These are phyloP conservation scores for Orcinus orca DNA, from an alignment of 2,113 vertebrate genomes.

Conservation along the genomic window DNA sequence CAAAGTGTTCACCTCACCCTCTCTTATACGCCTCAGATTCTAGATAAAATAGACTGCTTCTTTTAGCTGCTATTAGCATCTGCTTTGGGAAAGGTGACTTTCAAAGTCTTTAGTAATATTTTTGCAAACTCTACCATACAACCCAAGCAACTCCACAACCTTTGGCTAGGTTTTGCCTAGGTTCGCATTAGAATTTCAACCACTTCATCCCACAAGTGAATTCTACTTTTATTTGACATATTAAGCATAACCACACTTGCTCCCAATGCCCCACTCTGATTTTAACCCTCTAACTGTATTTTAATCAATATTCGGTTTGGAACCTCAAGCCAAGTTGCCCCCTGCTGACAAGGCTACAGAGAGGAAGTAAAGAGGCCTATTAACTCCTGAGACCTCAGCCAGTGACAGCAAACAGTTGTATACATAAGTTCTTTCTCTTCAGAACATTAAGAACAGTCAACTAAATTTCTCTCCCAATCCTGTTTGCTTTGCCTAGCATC, in stretches of 20 bases:
- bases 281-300: neutral
- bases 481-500: neutral
- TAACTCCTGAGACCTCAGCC: neutral
- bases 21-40: neutral
- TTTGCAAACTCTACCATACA: neutral
- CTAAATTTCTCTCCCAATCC: neutral
- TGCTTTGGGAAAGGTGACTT: neutral
- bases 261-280: neutral
- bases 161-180: neutral
- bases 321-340: neutral
- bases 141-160: neutral
- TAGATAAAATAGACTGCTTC: neutral
- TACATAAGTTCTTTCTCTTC: neutral
- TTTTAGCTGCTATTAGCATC: neutral
- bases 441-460: neutral
- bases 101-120: neutral
- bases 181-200: neutral
- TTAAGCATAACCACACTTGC: neutral
- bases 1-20: neutral
- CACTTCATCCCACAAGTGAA: neutral
- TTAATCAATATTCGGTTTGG: neutral
- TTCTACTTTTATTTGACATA: neutral
- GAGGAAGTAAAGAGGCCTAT: neutral
- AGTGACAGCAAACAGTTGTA: neutral
- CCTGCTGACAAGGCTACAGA: neutral